Evolutionary conservation across 2,797 vertebrate species (phyloP), one percentile per base, ranked within the genome.

Genomic region (Clarias laeviceps): DNA sequence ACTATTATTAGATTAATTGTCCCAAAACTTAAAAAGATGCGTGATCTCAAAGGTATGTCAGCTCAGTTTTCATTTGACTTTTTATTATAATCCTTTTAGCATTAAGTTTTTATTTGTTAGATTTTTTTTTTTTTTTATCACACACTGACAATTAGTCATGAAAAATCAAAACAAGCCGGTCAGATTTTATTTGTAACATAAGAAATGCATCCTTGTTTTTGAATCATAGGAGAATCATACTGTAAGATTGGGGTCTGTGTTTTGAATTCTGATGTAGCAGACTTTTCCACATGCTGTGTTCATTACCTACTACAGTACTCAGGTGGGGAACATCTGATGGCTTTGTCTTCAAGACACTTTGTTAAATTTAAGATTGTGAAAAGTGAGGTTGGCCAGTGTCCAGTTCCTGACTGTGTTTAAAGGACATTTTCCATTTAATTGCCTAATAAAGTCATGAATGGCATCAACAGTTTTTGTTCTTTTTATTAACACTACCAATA

Each of bases 361-460:
- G 85, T 93, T 89, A 59, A 91, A 92, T 93, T 66, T 94, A 92
- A 93, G 82, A 92, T 93, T 64, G 80, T 91, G 74, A 91, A 93
- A 91, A 91, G 91, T 92, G 91, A 92, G 83, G 92, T 91, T 92
- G 93, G 94, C 91, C 89, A 92, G 32, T 61, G 76, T 61, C 76
- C 22, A 78, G 34, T 78, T 78, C 76, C 76, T 78, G 89, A 95
- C 90, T 93, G 91, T 94, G 91, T 95, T 94, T 90, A 88, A 94
- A 80, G 92, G 93, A 94, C 90, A 93, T 95, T 96, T 96, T 95
- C 94, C 92, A 94, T 94, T 94, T 91, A 94, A 94, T 93, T 95
- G 94, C 94, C 93, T 96, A 96, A 96, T 96, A 96, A 96, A 96
- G 92, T 92, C 93, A 93, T 95, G 93, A 94, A 95, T 92, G 92